These are phyloP conservation scores for Callocephalon fimbriatum DNA, from an alignment of 2,113 vertebrate species.

Conservation along the genomic window DNA sequence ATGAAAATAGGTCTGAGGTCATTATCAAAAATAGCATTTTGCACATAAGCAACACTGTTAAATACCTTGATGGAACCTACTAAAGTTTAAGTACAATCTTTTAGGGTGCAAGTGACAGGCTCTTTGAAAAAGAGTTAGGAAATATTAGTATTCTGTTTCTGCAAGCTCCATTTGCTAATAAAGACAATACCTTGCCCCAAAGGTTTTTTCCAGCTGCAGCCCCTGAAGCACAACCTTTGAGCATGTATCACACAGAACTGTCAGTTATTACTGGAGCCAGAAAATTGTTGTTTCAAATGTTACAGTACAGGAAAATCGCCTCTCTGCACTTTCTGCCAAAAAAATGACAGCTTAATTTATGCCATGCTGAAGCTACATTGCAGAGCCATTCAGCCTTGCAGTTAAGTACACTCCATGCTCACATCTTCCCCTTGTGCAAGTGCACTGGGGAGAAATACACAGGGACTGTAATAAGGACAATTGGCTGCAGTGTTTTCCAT, in stretches of 20 bases:
- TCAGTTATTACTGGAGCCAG: slow-evolving; percentile 83
- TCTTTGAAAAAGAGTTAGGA: slow-evolving; percentile 40
- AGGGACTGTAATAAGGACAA: slow-evolving; percentile 81
- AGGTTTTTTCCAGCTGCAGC: slow-evolving; percentile 79
- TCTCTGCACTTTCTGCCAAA: slow-evolving; percentile 86
- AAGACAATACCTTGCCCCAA: slow-evolving; percentile 76
- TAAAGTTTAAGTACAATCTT: slow-evolving; percentile 27
- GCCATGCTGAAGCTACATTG: slow-evolving; percentile 86
- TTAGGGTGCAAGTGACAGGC: slow-evolving; percentile 1
- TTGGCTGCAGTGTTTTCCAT: slow-evolving; percentile 74
- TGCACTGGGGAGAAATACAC: slow-evolving; percentile 76
- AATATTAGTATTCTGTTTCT: slow-evolving; percentile 5
- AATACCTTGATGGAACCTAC: slow-evolving; percentile 20
- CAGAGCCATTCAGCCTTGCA: slow-evolving; percentile 85
- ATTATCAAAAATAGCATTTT: slow-evolving; percentile 52
- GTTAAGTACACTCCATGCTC: slow-evolving; percentile 82
- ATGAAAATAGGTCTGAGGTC: slow-evolving; percentile 50
- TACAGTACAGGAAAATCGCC: slow-evolving; percentile 88
- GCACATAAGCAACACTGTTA: neutral
- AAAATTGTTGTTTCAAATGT: slow-evolving; percentile 89
- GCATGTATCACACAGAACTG: slow-evolving; percentile 85
- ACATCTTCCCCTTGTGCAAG: slow-evolving; percentile 75
- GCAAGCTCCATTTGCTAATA: slow-evolving; percentile 73
- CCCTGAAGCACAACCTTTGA: slow-evolving; percentile 74
- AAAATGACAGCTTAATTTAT: slow-evolving; percentile 92